Evolutionary conservation across 1,140 invertebrate species (phyloP), one percentile per base, ranked within the genome.

Genomic region (Cydia amplana): DNA sequence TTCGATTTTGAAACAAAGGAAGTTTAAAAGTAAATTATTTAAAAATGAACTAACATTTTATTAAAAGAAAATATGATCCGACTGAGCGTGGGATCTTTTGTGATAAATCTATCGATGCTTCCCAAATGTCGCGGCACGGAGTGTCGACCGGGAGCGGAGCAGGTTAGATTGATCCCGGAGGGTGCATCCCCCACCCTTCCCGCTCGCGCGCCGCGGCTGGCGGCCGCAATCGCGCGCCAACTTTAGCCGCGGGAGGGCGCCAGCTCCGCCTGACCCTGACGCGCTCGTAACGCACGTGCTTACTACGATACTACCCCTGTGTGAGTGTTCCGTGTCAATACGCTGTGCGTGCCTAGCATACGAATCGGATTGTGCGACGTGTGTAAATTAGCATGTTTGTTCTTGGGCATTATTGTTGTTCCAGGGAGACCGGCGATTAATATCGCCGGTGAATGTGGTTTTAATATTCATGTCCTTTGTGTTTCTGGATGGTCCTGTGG

Each of bases 221-320:
- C 72, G 79, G 81, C 85, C 83, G 87, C 91, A 92, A 86, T 89
- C 87, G 89, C 87, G 88, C 91, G 87, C 88, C 83, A 85, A 84
- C 87, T 85, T 85, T 78, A 76, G 91, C 85, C 87, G 91, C 83
- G 89, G 77, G 88, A 90, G 87, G 88, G 87, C 86, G 89, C 80
- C 75, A 51, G 49, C 74, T 51, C 78, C 65, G 64, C 77, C 82
- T 81, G 75, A 20, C 43, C 12, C 74, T 73, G 77, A 70, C 79
- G 79, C 80, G 82, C 74, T 75, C 78, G 75, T 40, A 51, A 76
- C 77, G 75, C 81, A 83, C 82, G 82, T 85, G 81, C 77, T 80
- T 79, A 78, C 79, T 74, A 73, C 70, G 65, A 74, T 76, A 78
- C 77, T 81, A 77, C 76, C 76, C 75, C 74, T 86, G 85, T 86